A percentile compares a stretch with the other conserved stretches of the same genome.
phyloP scores from a whole-genome alignment of 2,113 vertebrate genomes.

The Gasterosteus aculeatus region DNA sequence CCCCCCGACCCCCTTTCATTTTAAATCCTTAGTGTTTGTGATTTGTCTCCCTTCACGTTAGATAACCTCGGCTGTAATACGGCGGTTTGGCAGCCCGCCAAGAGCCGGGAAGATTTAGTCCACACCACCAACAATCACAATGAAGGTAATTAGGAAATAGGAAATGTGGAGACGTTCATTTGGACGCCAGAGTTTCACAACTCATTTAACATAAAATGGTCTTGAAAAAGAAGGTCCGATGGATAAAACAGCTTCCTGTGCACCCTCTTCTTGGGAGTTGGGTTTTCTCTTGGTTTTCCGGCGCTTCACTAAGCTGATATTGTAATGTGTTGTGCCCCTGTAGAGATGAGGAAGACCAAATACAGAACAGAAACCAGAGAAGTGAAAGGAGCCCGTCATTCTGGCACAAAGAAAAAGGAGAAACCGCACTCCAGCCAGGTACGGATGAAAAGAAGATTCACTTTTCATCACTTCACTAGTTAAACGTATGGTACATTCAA shows the following conservation, averaged over 20 bases:
- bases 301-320: neutral
- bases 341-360: slow-evolving; percentile 57
- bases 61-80: slow-evolving; percentile 75
- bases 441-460: neutral
- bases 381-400: slow-evolving; percentile 60
- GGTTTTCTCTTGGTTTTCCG: neutral
- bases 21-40: slow-evolving; percentile 46
- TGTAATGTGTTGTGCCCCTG: slow-evolving; percentile 7
- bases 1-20: slow-evolving; percentile 20
- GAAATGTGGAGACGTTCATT: slow-evolving; percentile 35
- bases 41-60: slow-evolving; percentile 44
- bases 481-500: neutral
- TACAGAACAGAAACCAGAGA: slow-evolving; percentile 64
- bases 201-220: neutral
- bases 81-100: slow-evolving; percentile 79
- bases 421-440: slow-evolving; percentile 60
- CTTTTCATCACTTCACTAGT: neutral
- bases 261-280: neutral
- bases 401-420: slow-evolving; percentile 70
- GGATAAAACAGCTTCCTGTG: neutral
- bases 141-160: slow-evolving; percentile 84
- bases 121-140: slow-evolving; percentile 83
- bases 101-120: slow-evolving; percentile 80
- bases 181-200: neutral
- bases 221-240: too few species aligned